phyloP scores from a whole-genome alignment of 2,888 invertebrate genomes.

The Caenorhabditis afra region DNA sequence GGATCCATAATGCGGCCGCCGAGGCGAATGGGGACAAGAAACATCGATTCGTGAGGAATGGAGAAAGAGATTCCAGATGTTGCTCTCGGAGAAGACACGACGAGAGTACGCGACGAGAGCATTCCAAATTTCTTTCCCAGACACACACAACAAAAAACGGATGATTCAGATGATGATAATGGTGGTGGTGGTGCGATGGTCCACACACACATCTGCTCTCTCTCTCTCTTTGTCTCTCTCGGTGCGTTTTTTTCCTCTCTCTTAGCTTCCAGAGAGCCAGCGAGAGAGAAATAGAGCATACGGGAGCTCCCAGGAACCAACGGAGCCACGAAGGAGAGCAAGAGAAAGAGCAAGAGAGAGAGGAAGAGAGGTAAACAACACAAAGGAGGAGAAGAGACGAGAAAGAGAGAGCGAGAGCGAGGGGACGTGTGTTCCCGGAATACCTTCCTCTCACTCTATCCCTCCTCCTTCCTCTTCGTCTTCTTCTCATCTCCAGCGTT shows the following conservation, averaged over 20 bases:
- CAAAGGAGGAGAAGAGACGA: not conserved
- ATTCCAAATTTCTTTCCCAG: too few species aligned
- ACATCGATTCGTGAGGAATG: too few species aligned
- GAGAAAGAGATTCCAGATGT: too few species aligned
- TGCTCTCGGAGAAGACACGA: too few species aligned
- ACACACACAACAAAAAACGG: too few species aligned
- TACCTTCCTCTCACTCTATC: too few species aligned
- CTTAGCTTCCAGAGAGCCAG: not conserved
- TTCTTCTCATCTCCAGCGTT: too few species aligned
- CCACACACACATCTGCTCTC: not conserved
- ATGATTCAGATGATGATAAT: not conserved
- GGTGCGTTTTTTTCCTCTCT: too few species aligned
- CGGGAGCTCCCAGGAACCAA: not conserved
- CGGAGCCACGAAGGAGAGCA: not conserved
- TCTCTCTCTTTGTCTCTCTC: not conserved
- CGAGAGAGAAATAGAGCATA: conserved; percentile 6
- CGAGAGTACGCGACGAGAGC: too few species aligned
- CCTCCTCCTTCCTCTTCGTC: too few species aligned
- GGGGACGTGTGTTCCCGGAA: not conserved
- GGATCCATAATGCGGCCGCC: too few species aligned
- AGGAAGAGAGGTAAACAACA: not conserved
- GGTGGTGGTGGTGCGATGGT: not conserved
- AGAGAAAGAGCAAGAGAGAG: not conserved
- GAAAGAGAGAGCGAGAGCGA: not conserved
- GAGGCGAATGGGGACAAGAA: too few species aligned